These are phyloP conservation scores for Oxyura jamaicensis DNA, from an alignment of 2,113 vertebrate genomes.

Conservation along the genomic window DNA sequence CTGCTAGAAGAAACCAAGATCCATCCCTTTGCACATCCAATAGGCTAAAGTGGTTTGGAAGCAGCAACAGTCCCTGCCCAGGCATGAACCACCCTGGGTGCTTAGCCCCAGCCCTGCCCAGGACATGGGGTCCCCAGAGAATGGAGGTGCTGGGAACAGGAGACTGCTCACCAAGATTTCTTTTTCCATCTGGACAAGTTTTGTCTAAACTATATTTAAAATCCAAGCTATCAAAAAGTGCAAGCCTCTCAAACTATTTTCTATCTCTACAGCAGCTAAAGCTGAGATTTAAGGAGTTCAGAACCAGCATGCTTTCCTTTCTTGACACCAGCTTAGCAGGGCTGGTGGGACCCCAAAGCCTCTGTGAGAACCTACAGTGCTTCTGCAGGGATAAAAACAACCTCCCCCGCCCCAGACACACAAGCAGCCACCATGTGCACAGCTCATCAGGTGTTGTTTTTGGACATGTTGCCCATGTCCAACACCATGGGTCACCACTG, in stretches of 20 bases:
- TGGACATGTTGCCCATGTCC: not conserved
- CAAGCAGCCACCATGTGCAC: not conserved
- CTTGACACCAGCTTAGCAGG: not conserved
- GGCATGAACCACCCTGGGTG: not conserved
- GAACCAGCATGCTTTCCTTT: too few species aligned
- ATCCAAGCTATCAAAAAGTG: too few species aligned
- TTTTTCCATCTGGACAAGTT: not conserved
- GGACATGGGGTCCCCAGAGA: too few species aligned
- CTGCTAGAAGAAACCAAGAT: conserved; percentile 76
- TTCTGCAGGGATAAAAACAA: not conserved
- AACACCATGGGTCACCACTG: rapidly evolving
- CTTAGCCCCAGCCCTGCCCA: not conserved
- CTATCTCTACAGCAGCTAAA: too few species aligned
- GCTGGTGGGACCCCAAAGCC: not conserved
- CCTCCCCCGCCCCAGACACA: not conserved
- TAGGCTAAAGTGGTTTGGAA: not conserved
- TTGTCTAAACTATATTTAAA: too few species aligned
- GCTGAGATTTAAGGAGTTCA: too few species aligned
- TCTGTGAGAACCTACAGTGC: not conserved
- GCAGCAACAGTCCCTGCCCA: not conserved
- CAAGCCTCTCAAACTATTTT: too few species aligned
- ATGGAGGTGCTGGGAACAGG: not conserved
- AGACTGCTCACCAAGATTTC: not conserved
- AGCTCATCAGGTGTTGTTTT: not conserved
- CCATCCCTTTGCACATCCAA: not conserved